These are phyloP conservation scores for Chaetoderma sp. DNA, from an alignment of 2,888 invertebrate species.

Conservation along the genomic window DNA sequence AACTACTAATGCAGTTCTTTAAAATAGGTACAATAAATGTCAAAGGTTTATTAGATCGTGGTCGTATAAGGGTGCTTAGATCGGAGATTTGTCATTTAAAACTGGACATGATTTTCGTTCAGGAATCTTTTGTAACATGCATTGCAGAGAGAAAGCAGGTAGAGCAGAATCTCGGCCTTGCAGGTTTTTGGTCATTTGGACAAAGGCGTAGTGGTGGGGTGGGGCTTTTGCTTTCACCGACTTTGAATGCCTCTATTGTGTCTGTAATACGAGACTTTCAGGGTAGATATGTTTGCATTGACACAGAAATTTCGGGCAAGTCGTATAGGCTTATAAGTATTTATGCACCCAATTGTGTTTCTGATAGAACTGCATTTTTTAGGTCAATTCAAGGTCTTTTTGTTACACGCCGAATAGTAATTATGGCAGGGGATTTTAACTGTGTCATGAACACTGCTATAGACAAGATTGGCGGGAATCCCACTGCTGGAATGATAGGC, in stretches of 20 bases:
- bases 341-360: slow-evolving; percentile 3
- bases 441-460: neutral
- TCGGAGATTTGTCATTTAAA: too few species aligned
- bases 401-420: neutral
- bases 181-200: too few species aligned
- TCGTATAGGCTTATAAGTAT: slow-evolving; percentile 2
- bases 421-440: slow-evolving; percentile 14
- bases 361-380: neutral
- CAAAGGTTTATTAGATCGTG: too few species aligned
- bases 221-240: neutral
- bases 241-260: neutral
- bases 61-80: too few species aligned
- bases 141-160: too few species aligned
- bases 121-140: too few species aligned
- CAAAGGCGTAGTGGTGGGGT: slow-evolving; percentile 2
- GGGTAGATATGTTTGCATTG: neutral
- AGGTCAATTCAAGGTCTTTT: neutral
- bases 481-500: neutral
- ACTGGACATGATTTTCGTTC: too few species aligned
- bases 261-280: neutral
- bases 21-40: too few species aligned
- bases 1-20: too few species aligned
- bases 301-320: neutral
- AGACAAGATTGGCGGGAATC: slow-evolving; percentile 10
- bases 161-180: too few species aligned